These are phyloP conservation scores for Nyctibius bracteatus DNA, from an alignment of 2,113 vertebrate species.

Conservation along the genomic window DNA sequence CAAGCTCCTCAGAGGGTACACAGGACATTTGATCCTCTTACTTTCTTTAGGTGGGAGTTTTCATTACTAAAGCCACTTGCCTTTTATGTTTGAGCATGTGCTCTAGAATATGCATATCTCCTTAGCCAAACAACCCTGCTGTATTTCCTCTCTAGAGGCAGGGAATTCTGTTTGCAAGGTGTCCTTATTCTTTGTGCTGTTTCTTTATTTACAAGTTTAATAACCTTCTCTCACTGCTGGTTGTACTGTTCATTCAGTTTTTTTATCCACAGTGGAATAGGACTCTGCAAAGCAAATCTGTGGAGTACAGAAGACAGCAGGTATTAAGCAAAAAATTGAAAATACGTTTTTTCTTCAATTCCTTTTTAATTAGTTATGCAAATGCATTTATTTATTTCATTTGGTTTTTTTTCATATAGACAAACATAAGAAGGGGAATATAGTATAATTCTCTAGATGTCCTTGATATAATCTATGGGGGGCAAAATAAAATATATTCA, in stretches of 20 bases:
- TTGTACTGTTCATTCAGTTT: not conserved
- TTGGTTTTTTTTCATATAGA: not conserved
- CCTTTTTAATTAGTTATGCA: not conserved
- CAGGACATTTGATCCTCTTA: slow-evolving; percentile 8
- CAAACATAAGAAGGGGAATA: not conserved
- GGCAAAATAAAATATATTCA: not conserved
- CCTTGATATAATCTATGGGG: not conserved
- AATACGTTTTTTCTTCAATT: not conserved
- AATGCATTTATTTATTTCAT: not conserved
- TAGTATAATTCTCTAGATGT: not conserved
- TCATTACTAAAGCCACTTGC: not conserved
- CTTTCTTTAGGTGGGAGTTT: not conserved
- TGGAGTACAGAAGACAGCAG: not conserved
- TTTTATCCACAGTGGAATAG: not conserved
- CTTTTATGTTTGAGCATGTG: not conserved
- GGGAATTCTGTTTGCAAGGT: slow-evolving; percentile 14
- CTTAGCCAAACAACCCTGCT: not conserved
- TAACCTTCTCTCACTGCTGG: not conserved
- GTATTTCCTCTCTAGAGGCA: not conserved
- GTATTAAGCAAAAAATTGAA: not conserved
- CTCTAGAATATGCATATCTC: not conserved
- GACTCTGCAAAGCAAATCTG: not conserved
- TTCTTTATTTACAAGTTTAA: slow-evolving; percentile 30
- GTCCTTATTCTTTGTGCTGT: not conserved
- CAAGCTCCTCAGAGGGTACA: not conserved